Evolutionary conservation across 2,888 invertebrate species (phyloP), one percentile per base, ranked within the genome.

Genomic region (Brassicogethes aeneus): DNA sequence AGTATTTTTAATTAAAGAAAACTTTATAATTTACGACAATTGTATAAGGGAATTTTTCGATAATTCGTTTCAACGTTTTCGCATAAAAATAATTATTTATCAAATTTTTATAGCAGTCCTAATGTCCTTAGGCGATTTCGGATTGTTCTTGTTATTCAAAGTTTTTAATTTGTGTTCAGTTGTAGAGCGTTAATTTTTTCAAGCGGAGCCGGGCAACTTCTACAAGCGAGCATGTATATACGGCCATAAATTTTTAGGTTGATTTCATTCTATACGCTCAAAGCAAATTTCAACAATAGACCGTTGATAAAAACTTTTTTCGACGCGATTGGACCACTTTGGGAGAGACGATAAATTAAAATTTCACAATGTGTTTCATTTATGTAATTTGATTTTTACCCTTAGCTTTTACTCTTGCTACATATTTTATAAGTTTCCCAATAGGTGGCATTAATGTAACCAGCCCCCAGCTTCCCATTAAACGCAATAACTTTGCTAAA

Each of bases 321-420:
- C 44, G 45, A 50, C 48, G 46, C 54, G 50, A 51, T 56, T 60
- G 61, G 54, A 52, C 61, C 47, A 56, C 58, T 61, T 46, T 46
- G 44, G 48, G 44, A 53, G 45, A 46, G 48, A 54, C 60, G 47
- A 64, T 66, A 65, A 66, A 66, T 66, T 67, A 62, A 62, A 65
- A 66, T 59, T 66, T 66, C 61, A 62, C 66, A 65, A 62, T 66
- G 64, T 66, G 65, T 66, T 67, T 67, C 65, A 65, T 66, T 66
- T 67, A 65, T 65, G 65, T 66, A 64, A 67, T 67, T 66, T 65
- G 65, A 66, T 65, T 67, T 66, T 64, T 62, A 60, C 61, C 61
- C 62, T 55, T 41, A 57, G 50, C 52, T 57, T 58, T 12, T 53
- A 52, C 47, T 55, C 53, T 54, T 53, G 59, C 59, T 59, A 59